phyloP scores from a whole-genome alignment of 2,113 vertebrate genomes.

The Todiramphus saurophagus region DNA sequence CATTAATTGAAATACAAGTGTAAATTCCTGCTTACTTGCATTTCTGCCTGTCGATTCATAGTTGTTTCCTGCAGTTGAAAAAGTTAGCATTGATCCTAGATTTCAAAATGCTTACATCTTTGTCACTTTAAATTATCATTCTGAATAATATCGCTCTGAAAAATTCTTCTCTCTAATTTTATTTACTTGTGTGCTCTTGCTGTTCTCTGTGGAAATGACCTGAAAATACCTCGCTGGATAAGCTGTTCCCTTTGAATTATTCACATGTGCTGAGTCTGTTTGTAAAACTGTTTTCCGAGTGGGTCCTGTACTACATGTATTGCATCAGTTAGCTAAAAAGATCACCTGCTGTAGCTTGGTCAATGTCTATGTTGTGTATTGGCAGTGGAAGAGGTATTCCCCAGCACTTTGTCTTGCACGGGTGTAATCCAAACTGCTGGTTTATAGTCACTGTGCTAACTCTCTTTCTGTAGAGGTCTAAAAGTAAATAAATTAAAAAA shows the following conservation, averaged over 20 bases:
- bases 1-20: not conserved
- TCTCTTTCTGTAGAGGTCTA: not conserved
- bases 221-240: not conserved
- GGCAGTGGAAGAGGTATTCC: not conserved
- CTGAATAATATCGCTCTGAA: not conserved
- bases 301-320: not conserved
- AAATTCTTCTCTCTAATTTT: not conserved
- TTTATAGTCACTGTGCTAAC: not conserved
- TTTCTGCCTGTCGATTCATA: not conserved
- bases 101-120: not conserved
- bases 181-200: not conserved
- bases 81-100: not conserved
- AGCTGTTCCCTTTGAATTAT: not conserved
- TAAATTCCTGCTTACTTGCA: not conserved
- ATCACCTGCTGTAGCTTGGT: accelerated
- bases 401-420: not conserved
- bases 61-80: not conserved
- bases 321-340: not conserved
- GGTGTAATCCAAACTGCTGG: not conserved
- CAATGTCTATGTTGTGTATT: not conserved
- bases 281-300: not conserved
- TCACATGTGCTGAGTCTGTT: not conserved
- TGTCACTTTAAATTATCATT: not conserved
- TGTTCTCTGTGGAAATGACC: not conserved
- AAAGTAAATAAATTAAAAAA: not conserved